Evolutionary conservation across 2,113 vertebrate genomes (phyloP), one percentile per base, ranked within the genome.

Genomic region (Nothocercus nigrocapillus): DNA sequence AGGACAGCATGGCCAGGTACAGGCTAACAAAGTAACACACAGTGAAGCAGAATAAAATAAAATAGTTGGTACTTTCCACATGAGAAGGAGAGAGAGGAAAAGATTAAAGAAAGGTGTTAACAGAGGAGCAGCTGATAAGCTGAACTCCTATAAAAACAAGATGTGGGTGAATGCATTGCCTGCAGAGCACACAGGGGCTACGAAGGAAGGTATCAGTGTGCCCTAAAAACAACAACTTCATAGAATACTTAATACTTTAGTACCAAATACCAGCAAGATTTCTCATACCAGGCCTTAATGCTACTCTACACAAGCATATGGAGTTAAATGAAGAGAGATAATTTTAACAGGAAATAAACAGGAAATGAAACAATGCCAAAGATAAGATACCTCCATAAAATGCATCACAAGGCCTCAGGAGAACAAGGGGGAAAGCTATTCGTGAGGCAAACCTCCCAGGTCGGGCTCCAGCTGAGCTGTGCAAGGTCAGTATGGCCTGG

Each of bases 361-460:
- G 94, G 95, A 96, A 95, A 89, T 11, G 59, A 80, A 94, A 95
- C 95, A 95, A 91, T 77, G 78, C 7, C 44, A 18, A 53, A 76
- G 96, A 95, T 94, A 85, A 85, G 93, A 90, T 82, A 78, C 25
- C 77, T 64, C 47, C 19, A 56, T 68, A 87, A 68, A 78, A 77
- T 22, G 0, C 22, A 75, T 59, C 34, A 75, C 24, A 68, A 94
- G 51, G 36, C 38, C 78, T 91, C 22, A 3, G 5, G 15, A 76
- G 81, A 94, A 96, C 93, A 96, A 96, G 94, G 75, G 62, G 53
- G 36, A 85, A 70, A 22, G 86, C 15, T 59, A 17, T 56, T 87
- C 28, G 88, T 85, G 66, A 94, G 91, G 91, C 77, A 89, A 69
- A 5, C 77, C 90, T 89, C 28, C 92, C 20, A 34, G 8, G 62